These are phyloP conservation scores for Lacerta agilis DNA, from an alignment of 2,797 vertebrate species.

Conservation along the genomic window DNA sequence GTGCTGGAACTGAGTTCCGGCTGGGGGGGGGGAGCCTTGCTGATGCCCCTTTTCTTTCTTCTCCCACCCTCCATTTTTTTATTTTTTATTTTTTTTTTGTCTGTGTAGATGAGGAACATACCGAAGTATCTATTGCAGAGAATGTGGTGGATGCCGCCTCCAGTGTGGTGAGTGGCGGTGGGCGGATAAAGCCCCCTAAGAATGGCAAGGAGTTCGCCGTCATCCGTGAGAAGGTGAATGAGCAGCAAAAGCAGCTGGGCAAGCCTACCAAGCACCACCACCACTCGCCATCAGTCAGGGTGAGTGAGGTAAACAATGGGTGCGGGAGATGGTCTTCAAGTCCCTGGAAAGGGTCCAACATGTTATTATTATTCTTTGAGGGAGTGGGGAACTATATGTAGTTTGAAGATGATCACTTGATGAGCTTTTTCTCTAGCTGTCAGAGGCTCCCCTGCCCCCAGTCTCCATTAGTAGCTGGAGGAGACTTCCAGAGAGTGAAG, in stretches of 20 bases:
- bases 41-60: conserved; percentile 30
- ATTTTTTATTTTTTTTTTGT: neutral
- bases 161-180: conserved; percentile 65
- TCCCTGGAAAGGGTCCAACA: neutral
- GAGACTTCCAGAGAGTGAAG: neutral
- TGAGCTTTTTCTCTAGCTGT: neutral
- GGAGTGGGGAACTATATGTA: neutral
- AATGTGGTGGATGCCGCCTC: conserved; percentile 74
- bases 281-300: conserved; percentile 71
- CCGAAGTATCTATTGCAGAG: conserved; percentile 69
- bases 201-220: conserved; percentile 77
- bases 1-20: no score
- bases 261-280: conserved; percentile 73
- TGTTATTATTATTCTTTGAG: no score
- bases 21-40: no score
- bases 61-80: neutral
- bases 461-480: neutral
- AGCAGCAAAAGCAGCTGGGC: conserved; percentile 81
- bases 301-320: conserved; percentile 45
- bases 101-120: conserved; percentile 71
- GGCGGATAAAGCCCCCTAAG: conserved; percentile 72
- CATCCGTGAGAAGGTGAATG: conserved; percentile 77
- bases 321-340: neutral
- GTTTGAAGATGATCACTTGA: neutral
- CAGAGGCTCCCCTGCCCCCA: neutral